Evolutionary conservation across 2,113 vertebrate species (phyloP).

Genomic region (Peromyscus maniculatus): DNA sequence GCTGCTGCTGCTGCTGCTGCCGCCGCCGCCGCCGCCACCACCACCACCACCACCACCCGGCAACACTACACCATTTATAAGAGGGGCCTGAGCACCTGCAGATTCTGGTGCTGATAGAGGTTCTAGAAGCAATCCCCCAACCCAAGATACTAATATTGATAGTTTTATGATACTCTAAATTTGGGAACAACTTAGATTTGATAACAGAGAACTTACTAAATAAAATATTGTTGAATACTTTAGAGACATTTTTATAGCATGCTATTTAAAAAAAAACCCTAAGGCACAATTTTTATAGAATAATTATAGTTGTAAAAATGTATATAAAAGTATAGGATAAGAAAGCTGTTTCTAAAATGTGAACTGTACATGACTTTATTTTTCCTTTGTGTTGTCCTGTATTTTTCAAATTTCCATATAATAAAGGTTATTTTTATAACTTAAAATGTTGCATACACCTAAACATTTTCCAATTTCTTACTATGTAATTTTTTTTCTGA

Average conservation of each 20-base stretch:
- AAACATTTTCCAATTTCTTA: conserved; percentile 30
- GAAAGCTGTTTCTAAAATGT: conserved; percentile 49
- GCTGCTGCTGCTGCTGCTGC: too few relatives aligned
- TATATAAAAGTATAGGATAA: not conserved
- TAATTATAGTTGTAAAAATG: conserved; percentile 54
- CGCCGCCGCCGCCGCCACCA: too few relatives aligned
- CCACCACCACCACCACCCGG: too few relatives aligned
- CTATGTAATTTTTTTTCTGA: conserved; percentile 34
- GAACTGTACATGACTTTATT: conserved; percentile 44
- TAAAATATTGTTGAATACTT: conserved; percentile 30
- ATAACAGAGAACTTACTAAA: not conserved
- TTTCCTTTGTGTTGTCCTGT: conserved; percentile 60
- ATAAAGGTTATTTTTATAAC: conserved; percentile 61
- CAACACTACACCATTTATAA: not conserved
- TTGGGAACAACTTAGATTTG: conserved; percentile 44
- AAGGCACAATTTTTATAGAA: not conserved
- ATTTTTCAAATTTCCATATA: conserved; percentile 62
- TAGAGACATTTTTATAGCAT: conserved; percentile 36
- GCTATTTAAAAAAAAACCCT: conserved; percentile 27
- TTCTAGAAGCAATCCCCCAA: not conserved
- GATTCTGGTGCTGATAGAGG: not conserved
- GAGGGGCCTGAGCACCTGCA: not conserved
- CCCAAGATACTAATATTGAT: not conserved
- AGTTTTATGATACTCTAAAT: conserved; percentile 22
- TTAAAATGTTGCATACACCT: conserved; percentile 32